Evolutionary conservation across 2,888 invertebrate species (phyloP).

Genomic region (Phlogophora meticulosa): DNA sequence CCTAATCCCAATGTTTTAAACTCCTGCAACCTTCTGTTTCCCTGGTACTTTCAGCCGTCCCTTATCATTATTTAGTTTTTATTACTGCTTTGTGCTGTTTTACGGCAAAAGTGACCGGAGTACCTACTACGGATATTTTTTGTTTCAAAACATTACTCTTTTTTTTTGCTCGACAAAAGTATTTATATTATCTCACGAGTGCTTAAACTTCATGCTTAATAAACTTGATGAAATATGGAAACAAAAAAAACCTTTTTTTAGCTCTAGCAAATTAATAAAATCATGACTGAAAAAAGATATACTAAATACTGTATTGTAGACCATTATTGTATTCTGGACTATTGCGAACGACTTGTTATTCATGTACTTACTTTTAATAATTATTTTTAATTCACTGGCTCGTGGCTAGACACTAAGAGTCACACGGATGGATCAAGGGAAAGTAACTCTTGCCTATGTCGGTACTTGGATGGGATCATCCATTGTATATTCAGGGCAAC

Average conservation of each 20-base stretch:
- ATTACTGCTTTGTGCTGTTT: constrained; percentile 55
- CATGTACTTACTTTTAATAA: not conserved
- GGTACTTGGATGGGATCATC: too few relatives aligned
- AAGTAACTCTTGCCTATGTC: too few relatives aligned
- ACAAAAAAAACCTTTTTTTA: constrained; percentile 16
- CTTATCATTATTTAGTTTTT: constrained; percentile 66
- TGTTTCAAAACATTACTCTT: constrained; percentile 51
- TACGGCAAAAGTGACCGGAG: constrained; percentile 59
- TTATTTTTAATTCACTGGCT: not conserved
- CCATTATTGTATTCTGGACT: not conserved
- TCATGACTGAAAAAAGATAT: not conserved
- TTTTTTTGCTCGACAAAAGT: constrained; percentile 36
- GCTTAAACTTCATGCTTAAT: constrained; percentile 56
- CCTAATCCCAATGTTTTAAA: constrained; percentile 63
- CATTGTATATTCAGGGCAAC: too few relatives aligned
- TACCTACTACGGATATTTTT: constrained; percentile 48
- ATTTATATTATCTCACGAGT: constrained; percentile 51
- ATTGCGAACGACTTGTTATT: not conserved
- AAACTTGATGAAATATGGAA: constrained; percentile 54
- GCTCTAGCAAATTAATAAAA: not conserved
- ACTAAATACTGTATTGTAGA: not conserved
- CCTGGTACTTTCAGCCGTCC: constrained; percentile 51
- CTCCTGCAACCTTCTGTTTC: constrained; percentile 47
- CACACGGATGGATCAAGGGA: too few relatives aligned
- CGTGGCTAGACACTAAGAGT: too few relatives aligned